A percentile compares a stretch with the other conserved stretches of the same genome.
phyloP scores from a whole-genome alignment of 2,888 invertebrate species.

The Oxytorus armatus region DNA sequence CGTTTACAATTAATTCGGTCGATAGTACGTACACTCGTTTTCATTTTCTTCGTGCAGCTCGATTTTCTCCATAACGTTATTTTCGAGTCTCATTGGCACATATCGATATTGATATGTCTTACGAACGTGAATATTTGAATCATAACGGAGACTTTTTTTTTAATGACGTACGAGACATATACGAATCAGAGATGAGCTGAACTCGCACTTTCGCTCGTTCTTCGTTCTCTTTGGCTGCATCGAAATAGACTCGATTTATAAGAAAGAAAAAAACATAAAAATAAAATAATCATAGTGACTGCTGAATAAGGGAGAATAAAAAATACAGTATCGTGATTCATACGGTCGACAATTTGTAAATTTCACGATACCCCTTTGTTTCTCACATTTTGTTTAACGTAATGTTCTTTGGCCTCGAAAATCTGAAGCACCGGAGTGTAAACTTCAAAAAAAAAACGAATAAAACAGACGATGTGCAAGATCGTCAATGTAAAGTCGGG shows the following conservation, averaged over 20 bases:
- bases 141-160: constrained; percentile 19
- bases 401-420: constrained; percentile 65
- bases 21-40: too few species aligned
- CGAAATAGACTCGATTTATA: too few species aligned
- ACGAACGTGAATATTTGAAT: constrained; percentile 12
- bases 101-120: constrained; percentile 48
- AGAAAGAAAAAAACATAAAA: background rate
- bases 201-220: too few species aligned
- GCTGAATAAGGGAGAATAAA: constrained; percentile 10
- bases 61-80: constrained; percentile 21
- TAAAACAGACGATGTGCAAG: too few species aligned
- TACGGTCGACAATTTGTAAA: constrained; percentile 27
- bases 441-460: constrained; percentile 30
- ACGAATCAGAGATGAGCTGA: too few species aligned
- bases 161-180: too few species aligned
- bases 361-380: constrained; percentile 20
- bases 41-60: too few species aligned
- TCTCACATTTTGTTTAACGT: constrained; percentile 29
- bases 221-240: too few species aligned
- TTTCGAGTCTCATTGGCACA: too few species aligned
- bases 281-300: constrained; percentile 8
- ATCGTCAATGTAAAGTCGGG: constrained; percentile 15
- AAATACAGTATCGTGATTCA: constrained; percentile 19
- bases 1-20: too few species aligned
- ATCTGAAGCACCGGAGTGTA: constrained; percentile 58